Base-by-base conservation (phyloP, 2,797 vertebrate species). In the Gymnodraco acuticeps region DNA sequence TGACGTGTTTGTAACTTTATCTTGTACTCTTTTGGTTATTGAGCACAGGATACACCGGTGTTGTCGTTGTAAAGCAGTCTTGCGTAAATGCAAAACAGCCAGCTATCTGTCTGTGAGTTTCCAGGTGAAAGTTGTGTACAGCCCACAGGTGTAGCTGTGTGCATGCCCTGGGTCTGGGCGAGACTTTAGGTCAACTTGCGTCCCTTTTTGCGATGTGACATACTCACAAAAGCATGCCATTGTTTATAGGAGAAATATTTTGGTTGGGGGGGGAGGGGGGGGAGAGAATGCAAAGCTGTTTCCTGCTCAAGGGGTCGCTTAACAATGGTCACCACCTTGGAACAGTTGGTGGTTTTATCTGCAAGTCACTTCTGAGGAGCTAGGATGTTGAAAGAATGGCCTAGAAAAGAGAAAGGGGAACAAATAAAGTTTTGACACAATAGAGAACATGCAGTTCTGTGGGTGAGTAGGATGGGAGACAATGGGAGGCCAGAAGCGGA, bases 171-270 rank as follows among this genome's bases (percentile, higher is more conserved):
- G 66, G 48, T 84, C 33, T 10, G 17, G 17, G 46, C 43, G 16
- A 12, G 48, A 3, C 74, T 75, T 17, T 48, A 0, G 72, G 80
- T 81, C 78, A 73, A 50, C 77, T 62, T 31, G 54, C 66, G 70
- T 87, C 65, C 27, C 70, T 72, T 73, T 82, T 65, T 66, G 62
- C 81, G 64, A 73, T 58, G 80, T 88, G 83, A 90, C 84, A 88
- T 72, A 79, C 73, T 83, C 69, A 0, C 76, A 65, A 73, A 93
- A 86, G 80, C 85, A 91, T 56, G 80, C 89, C 77, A 95, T 95
- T 96, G 95, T 95, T 90, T 89, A 78, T 7, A 61, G 77, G 75
- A 90, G 83, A 94, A 94, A 93, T 93, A 88, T 93, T 94, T 90
- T 41, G 68, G 16, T 53, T 60, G 10, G 48, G 77, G 41, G 6